Evolutionary conservation across 2,113 vertebrate species (phyloP), one percentile per base, ranked within the genome.

Genomic region (Nipponia nippon): DNA sequence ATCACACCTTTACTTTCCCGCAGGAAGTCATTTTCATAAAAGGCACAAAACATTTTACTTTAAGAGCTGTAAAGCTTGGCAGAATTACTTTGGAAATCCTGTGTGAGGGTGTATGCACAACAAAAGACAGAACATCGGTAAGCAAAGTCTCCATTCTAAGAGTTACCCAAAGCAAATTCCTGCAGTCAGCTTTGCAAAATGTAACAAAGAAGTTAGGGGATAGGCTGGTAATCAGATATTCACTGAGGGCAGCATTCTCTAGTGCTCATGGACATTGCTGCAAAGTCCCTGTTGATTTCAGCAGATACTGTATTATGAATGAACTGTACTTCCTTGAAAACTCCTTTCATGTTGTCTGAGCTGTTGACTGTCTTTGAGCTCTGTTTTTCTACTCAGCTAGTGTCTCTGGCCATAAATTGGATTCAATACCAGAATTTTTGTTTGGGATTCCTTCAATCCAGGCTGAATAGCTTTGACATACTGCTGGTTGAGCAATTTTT

Each of bases 21-120:
- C 7, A 38, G 21, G 46, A 86, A 75, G 11, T n/a, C 1, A 16
- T 47, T 47, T 76, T 83, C n/a, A 32, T 32, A 66, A 46, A 10
- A 86, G 40, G 27, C 30, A 47, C 8, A 25, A 67, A 69, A 79
- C 27, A 13, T n/a, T 83, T 93, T 58, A 32, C 53, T 40, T 63
- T n/a, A 80, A 67, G n/a, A 81, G 13, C 78, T 65, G 40, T 42
- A 69, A 84, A 16, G 19, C 15, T 44, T 38, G 32, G 20, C 25
- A 67, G 58, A 82, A 42, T 17, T 79, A 27, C 47, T 71, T 44
- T 62, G 25, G 26, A 73, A 71, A 72, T 44, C 6, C 44, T 44
- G 2, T 52, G 26, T 27, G 46, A 42, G 32, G 16, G 13, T 16
- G 11, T 19, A 13, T 7, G 27, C 18, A 11, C 0, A 0, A 50